Base-by-base conservation (phyloP, 2,888 invertebrate genomes). In the Cataglyphis livida region DNA sequence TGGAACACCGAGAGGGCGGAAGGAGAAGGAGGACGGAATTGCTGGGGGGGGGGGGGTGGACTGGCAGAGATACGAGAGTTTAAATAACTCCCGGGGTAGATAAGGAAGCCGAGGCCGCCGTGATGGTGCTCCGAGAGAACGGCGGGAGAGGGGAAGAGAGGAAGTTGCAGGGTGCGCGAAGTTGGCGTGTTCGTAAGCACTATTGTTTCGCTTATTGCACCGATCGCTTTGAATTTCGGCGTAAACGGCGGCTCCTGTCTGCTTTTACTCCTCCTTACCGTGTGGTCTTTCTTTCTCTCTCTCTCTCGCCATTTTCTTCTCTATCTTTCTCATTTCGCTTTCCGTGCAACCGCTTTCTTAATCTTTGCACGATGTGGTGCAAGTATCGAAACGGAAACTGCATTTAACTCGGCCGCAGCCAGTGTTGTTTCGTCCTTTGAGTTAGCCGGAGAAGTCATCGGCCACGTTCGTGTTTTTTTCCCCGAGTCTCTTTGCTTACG, bases 121-220 rank as follows among this genome's bases (percentile, higher is more conserved):
- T 18, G 21, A n/a, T 18, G 28, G 12, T 25, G 59, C 59, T 15
- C 28, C 25, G 85, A 85, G 82, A 84, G 85, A 82, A 75, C 82
- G 85, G 59, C 18, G 25, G 7, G 9, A 6, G 15, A 6, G 61
- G 6, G 21, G 28, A 85, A 76, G 15, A 9, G 85, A 74, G 83
- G 83, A 87, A 90, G 89, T 90, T 90, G 84, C 84, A 44, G 84
- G 74, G 83, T 65, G 71, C 62, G 83, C 85, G 79, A 89, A 91
- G 89, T 91, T 91, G 84, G 87, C 89, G 85, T 89, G 84, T 84
- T 88, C 81, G 87, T 85, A 88, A 89, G 88, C 88, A 90, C 92
- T 90, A 91, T 92, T 91, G 90, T 92, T 91, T 90, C 87, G 88
- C 89, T 91, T 91, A 92, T 90, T 91, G 90, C 90, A 83, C 87